Evolutionary conservation across 2,888 invertebrate genomes (phyloP).

Genomic region (Microctonus aethiopoides): DNA sequence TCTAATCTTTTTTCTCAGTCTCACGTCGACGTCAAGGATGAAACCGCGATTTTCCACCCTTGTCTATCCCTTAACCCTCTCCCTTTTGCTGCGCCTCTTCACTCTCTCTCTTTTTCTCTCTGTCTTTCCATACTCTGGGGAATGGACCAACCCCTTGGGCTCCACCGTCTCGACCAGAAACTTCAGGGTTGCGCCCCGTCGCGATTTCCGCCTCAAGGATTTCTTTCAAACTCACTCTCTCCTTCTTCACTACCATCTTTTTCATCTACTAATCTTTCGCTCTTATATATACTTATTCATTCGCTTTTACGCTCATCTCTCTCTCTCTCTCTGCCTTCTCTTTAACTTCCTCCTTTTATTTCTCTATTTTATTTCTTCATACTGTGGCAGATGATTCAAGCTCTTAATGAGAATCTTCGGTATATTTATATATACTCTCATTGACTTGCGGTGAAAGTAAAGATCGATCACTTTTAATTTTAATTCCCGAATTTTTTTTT

Average conservation of each 20-base stretch:
- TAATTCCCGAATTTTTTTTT: background rate
- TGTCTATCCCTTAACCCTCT: background rate
- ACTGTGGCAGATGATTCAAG: slow-evolving; percentile 21
- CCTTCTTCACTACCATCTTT: background rate
- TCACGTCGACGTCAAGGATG: slow-evolving; percentile 39
- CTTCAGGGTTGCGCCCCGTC: slow-evolving; percentile 41
- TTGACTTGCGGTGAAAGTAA: background rate
- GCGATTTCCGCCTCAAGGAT: slow-evolving; percentile 45
- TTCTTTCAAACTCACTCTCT: slow-evolving; percentile 37
- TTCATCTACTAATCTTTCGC: slow-evolving; percentile 20
- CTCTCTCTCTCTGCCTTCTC: background rate
- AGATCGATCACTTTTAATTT: slow-evolving; percentile 16
- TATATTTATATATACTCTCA: background rate
- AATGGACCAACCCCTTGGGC: slow-evolving; percentile 34
- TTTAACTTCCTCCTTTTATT: background rate
- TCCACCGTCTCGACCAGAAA: slow-evolving; percentile 41
- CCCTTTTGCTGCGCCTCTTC: slow-evolving; percentile 7
- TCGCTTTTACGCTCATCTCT: too few species aligned
- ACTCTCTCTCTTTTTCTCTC: slow-evolving; percentile 30
- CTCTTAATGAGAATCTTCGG: slow-evolving; percentile 25
- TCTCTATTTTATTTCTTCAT: background rate
- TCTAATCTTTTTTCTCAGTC: slow-evolving; percentile 44
- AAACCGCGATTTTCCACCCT: slow-evolving; percentile 42
- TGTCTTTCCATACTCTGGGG: slow-evolving; percentile 19
- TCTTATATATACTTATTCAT: slow-evolving; percentile 1